Evolutionary conservation across 2,113 vertebrate species (phyloP), one percentile per base, ranked within the genome.

Genomic region (Stomatorhinus ivindoensis): DNA sequence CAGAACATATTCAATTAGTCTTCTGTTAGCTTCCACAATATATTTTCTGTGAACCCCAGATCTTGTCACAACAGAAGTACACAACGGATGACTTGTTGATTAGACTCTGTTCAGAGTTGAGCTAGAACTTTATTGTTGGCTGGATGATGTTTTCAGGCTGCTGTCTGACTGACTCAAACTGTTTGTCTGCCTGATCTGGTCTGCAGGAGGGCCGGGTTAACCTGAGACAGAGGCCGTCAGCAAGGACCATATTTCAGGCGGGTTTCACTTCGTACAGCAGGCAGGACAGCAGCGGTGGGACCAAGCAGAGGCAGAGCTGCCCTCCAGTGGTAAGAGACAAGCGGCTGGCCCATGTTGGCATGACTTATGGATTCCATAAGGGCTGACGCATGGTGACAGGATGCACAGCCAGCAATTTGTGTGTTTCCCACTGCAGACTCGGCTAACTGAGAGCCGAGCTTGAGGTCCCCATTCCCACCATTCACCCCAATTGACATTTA

Each of bases 201-300:
- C 47, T 39, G 21, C 87, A 88, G 87, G 87, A 88, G 61, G 44
- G 58, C 55, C 42, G 58, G 13, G 87, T 73, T 44, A 88, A n/a
- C 61, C 87, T 88, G 87, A 69, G 87, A 73, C 58, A 88, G 44
- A 73, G 87, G 61, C 87, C 87, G 0, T 69, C 61, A 4, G 61
- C 87, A 4, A 88, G 87, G 44, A 88, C 87, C 58, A 73, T 88
- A 73, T 88, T 88, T 44, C 87, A 88, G 87, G 87, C 87, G 31
- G 87, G 87, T 4, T 58, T 73, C 51, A 88, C 58, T 3, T 46
- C 61, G 21, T 55, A 27, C 24, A 73, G 42, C n/a, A 42, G 44
- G 13, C 61, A 73, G n/a, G 61, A 69, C 5, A 44, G 44, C 42
- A 47, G 2, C 3, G 87, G 42, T 17, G 39, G 42, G 11, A 11